Evolutionary conservation across 1,140 invertebrate genomes (phyloP), one percentile per base, ranked within the genome.

Genomic region (Meloidogyne chitwoodi): DNA sequence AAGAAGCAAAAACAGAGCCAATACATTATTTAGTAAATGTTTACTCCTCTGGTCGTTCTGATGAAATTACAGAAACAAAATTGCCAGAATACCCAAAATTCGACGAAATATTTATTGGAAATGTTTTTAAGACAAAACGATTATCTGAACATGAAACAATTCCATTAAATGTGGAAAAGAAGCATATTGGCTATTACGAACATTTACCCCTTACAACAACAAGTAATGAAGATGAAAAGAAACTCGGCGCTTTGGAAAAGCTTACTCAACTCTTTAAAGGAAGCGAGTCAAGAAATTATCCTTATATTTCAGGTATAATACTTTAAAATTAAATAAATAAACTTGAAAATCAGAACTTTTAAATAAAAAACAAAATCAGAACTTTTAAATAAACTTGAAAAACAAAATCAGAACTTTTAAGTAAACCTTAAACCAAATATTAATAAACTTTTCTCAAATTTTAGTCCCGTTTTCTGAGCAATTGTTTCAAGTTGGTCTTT

Each of bases 31-130:
- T 16, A 14, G 77, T 78, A 11, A 27, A 8, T 38, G 77, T 65
- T 26, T 79, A 79, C 27, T 48, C 78, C 11, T 67, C 77, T 38
- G 77, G 78, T 5, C 27, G 68, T 14, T 65, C 66, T 29, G 77
- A 79, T 44, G 56, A 72, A 65, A 10, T 19, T 27, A 3, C 16
- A 29, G 12, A 10, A 19, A 62, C n/a, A 29, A 24, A 44, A 31
- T 31, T 31, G 0, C 22, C 22, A 41, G 65, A 66, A 66, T 66
- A 31, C 24, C n/a, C 22, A 0, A 66, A 41, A 31, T 22, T n/a
- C 4, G 22, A 26, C 1, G 65, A 3, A n/a, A n/a, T 6, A 19
- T 66, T 66, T 22, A 24, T 41, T 66, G 65, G 65, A 19, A 2
- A 31, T 66, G 22, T 66, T 6, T 22, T 16, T n/a, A 22, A 66